Conservation (phyloP, 2,888 invertebrate species). For the Loripinus fragilis region DNA sequence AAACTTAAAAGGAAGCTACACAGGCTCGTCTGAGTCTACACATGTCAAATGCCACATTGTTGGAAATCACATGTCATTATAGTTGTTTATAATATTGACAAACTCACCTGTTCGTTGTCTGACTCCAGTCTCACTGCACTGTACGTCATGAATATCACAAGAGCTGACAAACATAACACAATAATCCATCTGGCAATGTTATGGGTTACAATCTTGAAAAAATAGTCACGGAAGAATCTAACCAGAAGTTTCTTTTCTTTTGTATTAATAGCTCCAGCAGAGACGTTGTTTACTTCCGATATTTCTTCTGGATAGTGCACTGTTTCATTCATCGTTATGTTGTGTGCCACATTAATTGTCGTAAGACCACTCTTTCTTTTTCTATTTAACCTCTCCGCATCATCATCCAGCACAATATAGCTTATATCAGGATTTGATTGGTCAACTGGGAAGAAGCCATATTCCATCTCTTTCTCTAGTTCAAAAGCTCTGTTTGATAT, state of each 20-base stretch:
- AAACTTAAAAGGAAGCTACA: too few species aligned
- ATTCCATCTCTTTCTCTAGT: conserved; percentile 13
- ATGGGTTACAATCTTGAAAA: conserved; percentile 71
- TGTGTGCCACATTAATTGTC: neutral
- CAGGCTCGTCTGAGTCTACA: too few species aligned
- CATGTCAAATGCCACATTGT: too few species aligned
- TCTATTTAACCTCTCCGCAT: too few species aligned
- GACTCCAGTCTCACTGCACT: conserved; percentile 67
- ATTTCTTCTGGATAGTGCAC: neutral
- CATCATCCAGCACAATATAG: neutral
- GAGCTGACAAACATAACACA: conserved; percentile 49
- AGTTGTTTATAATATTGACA: too few species aligned
- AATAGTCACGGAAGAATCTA: conserved; percentile 69
- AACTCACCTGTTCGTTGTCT: conserved; percentile 75
- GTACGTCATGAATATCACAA: conserved; percentile 64
- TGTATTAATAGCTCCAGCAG: neutral
- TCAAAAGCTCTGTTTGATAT: neutral
- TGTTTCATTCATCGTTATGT: neutral
- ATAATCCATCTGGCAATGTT: conserved; percentile 66
- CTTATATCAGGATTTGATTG: neutral
- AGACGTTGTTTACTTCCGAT: neutral
- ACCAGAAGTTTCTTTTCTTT: conserved; percentile 56
- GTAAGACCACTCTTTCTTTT: too few species aligned
- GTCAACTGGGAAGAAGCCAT: neutral
- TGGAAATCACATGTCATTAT: too few species aligned